Base-by-base conservation (phyloP, 2,888 invertebrate genomes). In the Platycheirus rosarum region DNA sequence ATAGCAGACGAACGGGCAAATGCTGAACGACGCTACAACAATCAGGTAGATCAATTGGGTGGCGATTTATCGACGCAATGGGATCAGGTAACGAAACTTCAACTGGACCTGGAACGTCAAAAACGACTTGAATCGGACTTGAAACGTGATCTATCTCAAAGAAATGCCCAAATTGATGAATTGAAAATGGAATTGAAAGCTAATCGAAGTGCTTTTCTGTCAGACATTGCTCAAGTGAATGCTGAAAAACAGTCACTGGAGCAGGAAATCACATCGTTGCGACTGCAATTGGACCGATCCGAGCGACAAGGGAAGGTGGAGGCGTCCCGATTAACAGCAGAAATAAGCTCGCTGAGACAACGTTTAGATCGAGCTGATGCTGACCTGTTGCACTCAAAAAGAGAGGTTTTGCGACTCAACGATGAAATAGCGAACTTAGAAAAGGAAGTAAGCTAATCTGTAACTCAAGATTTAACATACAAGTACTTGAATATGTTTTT, bases 381-480 rank as follows among this genome's bases (percentile, higher is more conserved):
- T 0, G 96, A 96, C 87, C 88, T 96, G 77, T 92, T 96, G 32
- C 96, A 96, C 86, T 94, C 95, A 14, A 93, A 96, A 49, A 92
- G 96, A 8, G 96, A 96, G 88, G 95, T 96, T 86, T 91, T 96
- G 35, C 93, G 96, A 49, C 92, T 96, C 8, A 93, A 93, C 11
- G 96, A 96, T 88, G 95, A 95, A 87, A 94, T 96, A 35, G 93
- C 95, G 2, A 94, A 93, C 69, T 90, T 96, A 85, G 96, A 97
- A 87, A 95, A 96, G 90, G 96, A 96, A 93, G 96, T 96, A 88
- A 73, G 13, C 2, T 2, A 7, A 8, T 40, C 3, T 4, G 2
- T 8, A 13, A n/a, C n/a, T 13, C n/a, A 2, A n/a, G 13, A 23
- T 26, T 46, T 44, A 13, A 20, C 13, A 4, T 11, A n/a, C n/a